These are phyloP conservation scores for Sebastes miniatus DNA, from an alignment of 2,797 vertebrate genomes.

Conservation along the genomic window DNA sequence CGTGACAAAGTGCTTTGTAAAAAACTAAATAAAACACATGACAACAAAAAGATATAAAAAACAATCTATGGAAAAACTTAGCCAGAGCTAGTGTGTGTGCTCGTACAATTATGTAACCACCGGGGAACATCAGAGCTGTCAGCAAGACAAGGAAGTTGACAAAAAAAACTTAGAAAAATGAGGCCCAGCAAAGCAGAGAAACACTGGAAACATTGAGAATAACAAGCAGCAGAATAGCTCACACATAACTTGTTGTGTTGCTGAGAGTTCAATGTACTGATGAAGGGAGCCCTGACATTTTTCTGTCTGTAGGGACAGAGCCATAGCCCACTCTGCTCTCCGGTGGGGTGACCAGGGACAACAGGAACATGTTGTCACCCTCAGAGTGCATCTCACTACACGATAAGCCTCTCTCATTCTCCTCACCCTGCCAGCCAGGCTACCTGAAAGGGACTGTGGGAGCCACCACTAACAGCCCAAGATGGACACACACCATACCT, in stretches of 20 bases:
- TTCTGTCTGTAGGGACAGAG: conserved; percentile 53
- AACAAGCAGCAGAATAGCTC: conserved; percentile 1
- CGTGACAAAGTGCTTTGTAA: neutral
- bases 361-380: conserved; percentile 79
- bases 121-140: neutral
- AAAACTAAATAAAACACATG: neutral
- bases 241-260: conserved; percentile 38
- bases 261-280: conserved; percentile 51
- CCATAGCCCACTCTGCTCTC: conserved; percentile 56
- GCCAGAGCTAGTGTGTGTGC: neutral
- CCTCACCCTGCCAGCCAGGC: conserved; percentile 47
- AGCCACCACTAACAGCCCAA: conserved; percentile 23
- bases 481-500: conserved; percentile 25
- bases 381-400: conserved; percentile 80
- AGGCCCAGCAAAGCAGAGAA: neutral
- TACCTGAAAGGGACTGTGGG: conserved; percentile 46
- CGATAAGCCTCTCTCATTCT: conserved; percentile 77
- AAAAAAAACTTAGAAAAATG: neutral
- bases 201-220: neutral
- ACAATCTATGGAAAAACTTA: neutral
- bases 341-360: conserved; percentile 68
- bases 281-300: conserved; percentile 73
- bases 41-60: neutral
- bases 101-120: neutral
- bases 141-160: neutral